These are phyloP conservation scores for Pagetopsis macropterus DNA, from an alignment of 2,797 vertebrate species.

Conservation along the genomic window DNA sequence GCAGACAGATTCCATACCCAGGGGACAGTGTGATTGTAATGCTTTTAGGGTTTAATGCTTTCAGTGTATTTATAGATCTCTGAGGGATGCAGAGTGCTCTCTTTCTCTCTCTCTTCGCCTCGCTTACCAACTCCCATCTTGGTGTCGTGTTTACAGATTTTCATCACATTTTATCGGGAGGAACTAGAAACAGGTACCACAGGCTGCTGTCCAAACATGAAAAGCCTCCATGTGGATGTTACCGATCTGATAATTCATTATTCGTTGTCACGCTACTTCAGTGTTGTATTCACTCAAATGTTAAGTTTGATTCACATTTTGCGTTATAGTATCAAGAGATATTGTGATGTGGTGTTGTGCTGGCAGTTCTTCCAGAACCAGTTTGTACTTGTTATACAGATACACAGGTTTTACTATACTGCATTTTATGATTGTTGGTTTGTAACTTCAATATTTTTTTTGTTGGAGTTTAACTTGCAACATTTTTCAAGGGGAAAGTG, in stretches of 20 bases:
- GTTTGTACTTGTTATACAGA: neutral
- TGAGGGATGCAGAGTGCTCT: conserved; percentile 66
- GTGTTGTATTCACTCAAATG: neutral
- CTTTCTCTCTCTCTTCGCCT: conserved; percentile 35
- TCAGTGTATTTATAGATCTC: conserved; percentile 81
- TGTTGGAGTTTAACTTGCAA: neutral
- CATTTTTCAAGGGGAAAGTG: neutral
- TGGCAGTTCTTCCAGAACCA: neutral
- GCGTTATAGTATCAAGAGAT: neutral
- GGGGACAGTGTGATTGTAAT: conserved; percentile 73
- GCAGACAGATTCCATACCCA: conserved; percentile 57
- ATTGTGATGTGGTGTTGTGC: neutral
- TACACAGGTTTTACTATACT: neutral
- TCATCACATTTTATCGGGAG: conserved; percentile 50
- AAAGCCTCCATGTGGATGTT: conserved; percentile 19
- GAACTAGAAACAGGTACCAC: conserved; percentile 47
- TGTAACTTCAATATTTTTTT: neutral
- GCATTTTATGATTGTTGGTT: neutral
- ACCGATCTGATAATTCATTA: conserved; percentile 38
- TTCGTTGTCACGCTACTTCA: conserved; percentile 16
- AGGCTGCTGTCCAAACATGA: conserved; percentile 43
- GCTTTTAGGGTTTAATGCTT: conserved; percentile 81
- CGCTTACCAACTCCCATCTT: conserved; percentile 52
- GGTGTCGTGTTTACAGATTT: conserved; percentile 67
- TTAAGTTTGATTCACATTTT: neutral